Percentiles rank a stretch among this genome's conserved stretches.
phyloP scores from a whole-genome alignment of 2,888 invertebrate species.

The Empis livida region DNA sequence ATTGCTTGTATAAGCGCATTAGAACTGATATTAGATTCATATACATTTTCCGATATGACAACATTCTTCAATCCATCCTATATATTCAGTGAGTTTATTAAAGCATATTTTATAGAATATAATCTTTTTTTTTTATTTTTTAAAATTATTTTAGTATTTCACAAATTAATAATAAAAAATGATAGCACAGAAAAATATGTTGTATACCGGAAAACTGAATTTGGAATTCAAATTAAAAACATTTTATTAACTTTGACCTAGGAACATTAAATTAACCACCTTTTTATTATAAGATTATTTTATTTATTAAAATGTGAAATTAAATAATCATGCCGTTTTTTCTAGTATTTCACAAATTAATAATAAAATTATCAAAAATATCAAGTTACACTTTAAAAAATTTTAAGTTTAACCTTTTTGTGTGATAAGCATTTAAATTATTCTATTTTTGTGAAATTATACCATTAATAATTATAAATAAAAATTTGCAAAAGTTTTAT shows the following conservation, averaged over 20 bases:
- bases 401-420: too few relatives aligned
- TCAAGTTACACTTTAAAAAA: too few relatives aligned
- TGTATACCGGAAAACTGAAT: constrained; percentile 56
- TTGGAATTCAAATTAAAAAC: constrained; percentile 70
- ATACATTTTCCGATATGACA: constrained; percentile 43
- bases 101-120: neutral
- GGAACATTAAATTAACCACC: too few relatives aligned
- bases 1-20: constrained; percentile 82
- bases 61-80: constrained; percentile 29
- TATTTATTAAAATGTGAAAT: too few relatives aligned
- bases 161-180: too few relatives aligned
- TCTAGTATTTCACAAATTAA: constrained; percentile 61
- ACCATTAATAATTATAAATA: too few relatives aligned
- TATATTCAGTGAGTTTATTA: neutral
- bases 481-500: too few relatives aligned
- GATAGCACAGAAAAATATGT: neutral
- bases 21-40: constrained; percentile 44
- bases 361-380: constrained; percentile 48
- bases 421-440: too few relatives aligned
- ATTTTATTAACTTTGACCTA: constrained; percentile 54
- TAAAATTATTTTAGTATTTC: too few relatives aligned
- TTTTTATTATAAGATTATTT: too few relatives aligned
- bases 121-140: neutral
- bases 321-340: constrained; percentile 58
- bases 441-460: too few relatives aligned